Evolutionary conservation across 2,888 invertebrate genomes (phyloP), one percentile per base, ranked within the genome.

Genomic region (Andrena chrysosceles): DNA sequence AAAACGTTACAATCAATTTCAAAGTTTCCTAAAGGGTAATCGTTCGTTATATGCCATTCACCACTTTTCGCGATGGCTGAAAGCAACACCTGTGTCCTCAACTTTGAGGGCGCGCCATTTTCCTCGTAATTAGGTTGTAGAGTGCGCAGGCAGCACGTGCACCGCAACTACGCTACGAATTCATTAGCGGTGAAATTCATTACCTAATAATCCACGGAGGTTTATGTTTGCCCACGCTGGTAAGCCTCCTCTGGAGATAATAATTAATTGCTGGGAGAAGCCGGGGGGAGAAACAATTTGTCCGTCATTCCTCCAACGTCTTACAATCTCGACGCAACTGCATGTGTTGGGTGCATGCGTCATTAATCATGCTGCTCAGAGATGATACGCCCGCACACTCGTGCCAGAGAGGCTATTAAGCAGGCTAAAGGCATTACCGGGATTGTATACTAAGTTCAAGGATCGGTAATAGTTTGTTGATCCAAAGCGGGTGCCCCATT

Each of bases 41-140:
- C 54, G 31, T 48, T 73, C 79, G 35, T 69, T 60, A 31, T 13
- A 31, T 16, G 54, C n/a, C n/a, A n/a, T 29, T 76, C 20, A 35
- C 26, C 23, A 54, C 1, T 31, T 60, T 69, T 10, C 33, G 13
- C 56, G 10, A 20, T 35, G 42, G 10, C 20, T 6, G 48, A 42
- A 66, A 59, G 7, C 20, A 31, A 33, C 33, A 35, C 13, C 52
- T 75, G 26, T 4, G 3, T 16, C 20, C n/a, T 2, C 56, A 1
- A 31, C 33, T 8, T 52, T 56, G 48, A 67, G 26, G 63, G 56
- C 49, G 48, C 60, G 66, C 29, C 72, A 54, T 52, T 78, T 81
- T 63, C 62, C 66, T 13, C 10, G 6, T 63, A 86, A 86, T 84
- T 86, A 74, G 26, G n/a, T 62, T 67, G 26, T 33, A 35, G 62